Evolutionary conservation across 1,140 invertebrate genomes (phyloP).

Genomic region (Neotoxoptera formosana): DNA sequence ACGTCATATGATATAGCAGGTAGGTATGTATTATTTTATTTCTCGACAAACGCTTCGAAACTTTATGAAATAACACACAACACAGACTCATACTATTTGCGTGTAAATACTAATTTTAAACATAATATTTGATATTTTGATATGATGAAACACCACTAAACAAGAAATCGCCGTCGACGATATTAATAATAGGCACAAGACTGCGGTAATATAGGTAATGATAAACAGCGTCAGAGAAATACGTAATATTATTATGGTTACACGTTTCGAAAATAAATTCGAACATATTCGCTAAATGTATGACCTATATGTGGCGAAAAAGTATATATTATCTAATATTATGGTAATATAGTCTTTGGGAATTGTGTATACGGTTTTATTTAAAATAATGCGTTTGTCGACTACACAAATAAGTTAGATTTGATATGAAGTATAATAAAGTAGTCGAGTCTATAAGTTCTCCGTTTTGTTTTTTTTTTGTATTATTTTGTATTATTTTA

Average conservation of each 20-base stretch:
- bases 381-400: neutral
- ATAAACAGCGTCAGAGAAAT: neutral
- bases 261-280: neutral
- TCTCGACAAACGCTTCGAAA: neutral
- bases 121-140: neutral
- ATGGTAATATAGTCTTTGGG: neutral
- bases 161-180: neutral
- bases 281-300: neutral
- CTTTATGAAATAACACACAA: neutral
- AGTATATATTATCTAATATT: neutral
- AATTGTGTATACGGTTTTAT: neutral
- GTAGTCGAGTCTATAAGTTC: neutral
- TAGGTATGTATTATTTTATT: neutral
- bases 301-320: neutral
- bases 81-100: neutral
- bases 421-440: neutral
- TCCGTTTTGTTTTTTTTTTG: neutral
- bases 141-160: neutral
- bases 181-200: neutral
- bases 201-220: too few relatives aligned
- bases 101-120: neutral
- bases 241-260: neutral
- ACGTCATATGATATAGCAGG: neutral
- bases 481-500: neutral
- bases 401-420: neutral